Base-by-base conservation (phyloP, 2,113 vertebrate genomes). In the Salvator merianae region DNA sequence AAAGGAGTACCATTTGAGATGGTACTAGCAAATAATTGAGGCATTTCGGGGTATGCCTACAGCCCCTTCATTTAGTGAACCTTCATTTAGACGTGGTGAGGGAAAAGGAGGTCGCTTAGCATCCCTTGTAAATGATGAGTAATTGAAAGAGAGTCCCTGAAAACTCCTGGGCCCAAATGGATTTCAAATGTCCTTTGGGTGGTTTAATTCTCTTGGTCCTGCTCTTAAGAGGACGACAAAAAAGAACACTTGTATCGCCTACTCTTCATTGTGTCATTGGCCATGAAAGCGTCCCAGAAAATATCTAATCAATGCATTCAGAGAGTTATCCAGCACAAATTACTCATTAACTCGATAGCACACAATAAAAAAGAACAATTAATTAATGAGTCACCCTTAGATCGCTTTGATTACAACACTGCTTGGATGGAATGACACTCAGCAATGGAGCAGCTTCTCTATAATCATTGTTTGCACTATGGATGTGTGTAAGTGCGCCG, bases 321-420 rank as follows among this genome's bases (percentile, higher is more conserved):
- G 96, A 96, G 94, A 96, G 95, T 96, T 96, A 94, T 96, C 94
- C 94, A 93, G 92, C 95, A 95, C 95, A 95, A 96, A 96, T 96
- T 95, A 95, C 95, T 96, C 96, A 96, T 97, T 96, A 97, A 95
- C 95, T 96, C 95, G 95, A 96, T 93, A 94, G 95, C 93, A 93
- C 94, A 94, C 95, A 96, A 96, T 96, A 96, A 96, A 96, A 95
- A 94, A 96, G 94, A 96, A 95, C 94, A 96, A 96, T 97, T 96
- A 97, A 95, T 95, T 96, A 97, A 95, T 95, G 94, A 96, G 93
- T 95, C 94, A 95, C 90, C 93, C 93, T 96, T 91, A 92, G 94
- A 97, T 95, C 93, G 85, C 95, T 93, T 86, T 93, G 95, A 96
- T 95, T 95, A 95, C 93, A 94, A 91, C 86, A 84, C 86, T 83